Evolutionary conservation across 2,888 invertebrate species (phyloP), one percentile per base, ranked within the genome.

Genomic region (Tricholauxania praeusta): DNA sequence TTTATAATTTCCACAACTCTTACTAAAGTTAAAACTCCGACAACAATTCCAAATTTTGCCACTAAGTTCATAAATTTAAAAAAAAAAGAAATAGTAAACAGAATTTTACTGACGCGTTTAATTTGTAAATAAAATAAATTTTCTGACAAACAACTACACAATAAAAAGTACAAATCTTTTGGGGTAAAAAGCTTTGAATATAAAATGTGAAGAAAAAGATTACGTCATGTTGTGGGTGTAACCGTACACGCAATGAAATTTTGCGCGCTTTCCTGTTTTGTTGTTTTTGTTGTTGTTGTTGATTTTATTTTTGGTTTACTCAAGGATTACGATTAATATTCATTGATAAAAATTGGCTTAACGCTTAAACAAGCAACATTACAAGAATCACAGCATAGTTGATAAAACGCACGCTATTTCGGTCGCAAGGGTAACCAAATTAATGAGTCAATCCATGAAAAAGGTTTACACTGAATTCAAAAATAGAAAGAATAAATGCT

Each of bases 271-370:
- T 62, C 14, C 47, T 17, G 1, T 49, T 68, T 67, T 14, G 14
- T 17, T 51, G 55, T 19, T 17, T 6, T 19, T 47, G 17, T 71
- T 59, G 48, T 57, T 51, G 55, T 19, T 17, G 14, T 19, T 47
- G 17, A 39, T 39, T 39, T 10, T 28, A 22, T 32, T n/a, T n/a
- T 17, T 47, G 39, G 63, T 17, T 64, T 59, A 64, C 71, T 74
- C 68, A 68, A 71, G 57, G 70, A 76, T 72, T 73, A 75, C 74
- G 76, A 74, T 75, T 75, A 77, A 74, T 75, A 74, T 77, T 77
- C 72, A 77, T 79, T 78, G 74, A 75, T 75, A 76, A 75, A 74
- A 72, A 66, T 67, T 14, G 39, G 47, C 22, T 59, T 71, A 52
- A 68, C 63, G 70, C 57, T 64, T 59, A 52, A 57, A 64, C 17